Percentiles rank a stretch among this genome's conserved stretches.
Evolutionary conservation across 2,113 vertebrate genomes (phyloP).

Genomic region (Limnothrissa miodon): DNA sequence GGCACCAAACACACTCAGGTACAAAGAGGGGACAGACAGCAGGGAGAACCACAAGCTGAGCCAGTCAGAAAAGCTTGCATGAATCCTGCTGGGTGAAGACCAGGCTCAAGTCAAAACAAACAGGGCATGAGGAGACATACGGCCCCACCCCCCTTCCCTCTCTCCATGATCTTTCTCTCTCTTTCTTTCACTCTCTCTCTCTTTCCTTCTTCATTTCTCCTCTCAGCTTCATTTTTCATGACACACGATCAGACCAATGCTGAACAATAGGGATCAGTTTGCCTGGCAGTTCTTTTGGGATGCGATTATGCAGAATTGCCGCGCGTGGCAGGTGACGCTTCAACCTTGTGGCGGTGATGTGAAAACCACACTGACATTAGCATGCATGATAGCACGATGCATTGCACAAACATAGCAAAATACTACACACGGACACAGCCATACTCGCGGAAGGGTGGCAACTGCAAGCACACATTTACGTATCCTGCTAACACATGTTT

Average conservation of each 20-base stretch:
- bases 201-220: not conserved
- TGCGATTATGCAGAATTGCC: not conserved
- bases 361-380: not conserved
- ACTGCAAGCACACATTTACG: not conserved
- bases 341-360: slow-evolving; percentile 24
- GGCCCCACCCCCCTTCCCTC: not conserved
- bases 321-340: slow-evolving; percentile 46
- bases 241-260: not conserved
- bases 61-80: not conserved
- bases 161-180: not conserved
- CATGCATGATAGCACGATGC: not conserved
- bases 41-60: not conserved
- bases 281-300: not conserved
- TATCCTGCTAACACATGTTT: slow-evolving; percentile 11
- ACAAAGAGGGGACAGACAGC: not conserved
- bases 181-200: not conserved
- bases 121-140: not conserved
- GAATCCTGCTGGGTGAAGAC: not conserved
- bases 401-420: not conserved
- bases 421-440: not conserved
- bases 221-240: not conserved
- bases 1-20: slow-evolving; percentile 43
- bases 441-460: slow-evolving; percentile 7
- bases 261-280: not conserved
- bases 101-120: not conserved